These are phyloP conservation scores for Trachelus iudaicus DNA, from an alignment of 2,888 invertebrate species.

Conservation along the genomic window DNA sequence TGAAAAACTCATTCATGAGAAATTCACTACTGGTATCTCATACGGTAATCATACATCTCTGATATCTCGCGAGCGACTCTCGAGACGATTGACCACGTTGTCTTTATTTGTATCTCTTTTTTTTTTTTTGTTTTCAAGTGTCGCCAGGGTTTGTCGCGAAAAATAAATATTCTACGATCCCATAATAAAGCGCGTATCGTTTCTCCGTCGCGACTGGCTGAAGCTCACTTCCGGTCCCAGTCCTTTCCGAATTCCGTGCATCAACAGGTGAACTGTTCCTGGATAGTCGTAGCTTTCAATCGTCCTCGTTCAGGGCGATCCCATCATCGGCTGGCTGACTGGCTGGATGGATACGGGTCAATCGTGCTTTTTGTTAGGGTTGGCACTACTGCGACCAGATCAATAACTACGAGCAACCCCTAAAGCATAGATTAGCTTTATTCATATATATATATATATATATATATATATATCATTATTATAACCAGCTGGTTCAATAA, in stretches of 20 bases:
- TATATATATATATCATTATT: not conserved
- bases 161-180: not conserved
- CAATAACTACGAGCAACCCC: constrained; percentile 55
- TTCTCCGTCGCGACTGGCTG: not conserved
- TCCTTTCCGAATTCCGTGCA: constrained; percentile 29
- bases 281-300: not conserved
- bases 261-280: constrained; percentile 49
- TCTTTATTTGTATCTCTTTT: not conserved
- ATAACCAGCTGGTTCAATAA: not conserved
- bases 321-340: not conserved
- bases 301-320: not conserved
- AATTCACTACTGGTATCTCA: not conserved
- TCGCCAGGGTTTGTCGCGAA: not conserved
- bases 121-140: not conserved
- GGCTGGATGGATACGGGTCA: constrained; percentile 23
- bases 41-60: not conserved
- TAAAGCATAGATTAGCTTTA: constrained; percentile 55
- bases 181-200: not conserved
- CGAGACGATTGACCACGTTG: not conserved
- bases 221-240: not conserved
- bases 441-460: constrained; percentile 43
- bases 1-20: not conserved
- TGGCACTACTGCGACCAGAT: constrained; percentile 47
- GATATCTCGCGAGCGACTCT: not conserved
- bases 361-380: constrained; percentile 39